Evolutionary conservation across 2,113 vertebrate species (phyloP).

Genomic region (Dipodomys stephensi): DNA sequence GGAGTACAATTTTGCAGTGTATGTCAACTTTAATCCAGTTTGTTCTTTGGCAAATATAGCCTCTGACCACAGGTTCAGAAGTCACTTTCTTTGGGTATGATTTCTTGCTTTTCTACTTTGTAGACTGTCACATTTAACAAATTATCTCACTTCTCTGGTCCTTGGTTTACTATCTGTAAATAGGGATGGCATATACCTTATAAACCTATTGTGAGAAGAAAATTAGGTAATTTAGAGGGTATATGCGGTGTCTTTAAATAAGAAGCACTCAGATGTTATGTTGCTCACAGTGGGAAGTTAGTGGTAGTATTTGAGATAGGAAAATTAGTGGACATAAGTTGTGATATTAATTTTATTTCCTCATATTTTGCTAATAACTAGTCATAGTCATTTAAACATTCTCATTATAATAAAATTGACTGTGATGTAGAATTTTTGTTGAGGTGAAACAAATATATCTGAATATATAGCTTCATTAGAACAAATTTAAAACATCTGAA

Average conservation of each 20-base stretch:
- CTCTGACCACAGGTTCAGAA: background rate
- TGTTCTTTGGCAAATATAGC: background rate
- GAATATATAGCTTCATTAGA: background rate
- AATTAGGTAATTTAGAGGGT: background rate
- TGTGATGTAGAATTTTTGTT: constrained; percentile 11
- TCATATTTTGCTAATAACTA: background rate
- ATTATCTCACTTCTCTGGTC: background rate
- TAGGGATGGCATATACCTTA: background rate
- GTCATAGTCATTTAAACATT: background rate
- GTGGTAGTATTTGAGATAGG: background rate
- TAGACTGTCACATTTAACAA: constrained; percentile 7
- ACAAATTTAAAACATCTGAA: constrained; percentile 18
- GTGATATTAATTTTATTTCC: background rate
- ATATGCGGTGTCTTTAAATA: background rate
- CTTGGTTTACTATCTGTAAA: constrained; percentile 39
- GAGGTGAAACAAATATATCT: background rate
- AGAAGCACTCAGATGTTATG: background rate
- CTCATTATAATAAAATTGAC: constrained; percentile 18
- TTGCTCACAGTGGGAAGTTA: background rate
- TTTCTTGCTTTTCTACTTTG: background rate
- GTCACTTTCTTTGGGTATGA: background rate
- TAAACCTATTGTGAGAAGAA: background rate
- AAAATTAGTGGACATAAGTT: background rate
- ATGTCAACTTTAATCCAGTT: background rate
- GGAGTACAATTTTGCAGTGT: background rate